Base-by-base conservation (phyloP, 2,113 vertebrate species). In the Solenodon paradoxus region DNA sequence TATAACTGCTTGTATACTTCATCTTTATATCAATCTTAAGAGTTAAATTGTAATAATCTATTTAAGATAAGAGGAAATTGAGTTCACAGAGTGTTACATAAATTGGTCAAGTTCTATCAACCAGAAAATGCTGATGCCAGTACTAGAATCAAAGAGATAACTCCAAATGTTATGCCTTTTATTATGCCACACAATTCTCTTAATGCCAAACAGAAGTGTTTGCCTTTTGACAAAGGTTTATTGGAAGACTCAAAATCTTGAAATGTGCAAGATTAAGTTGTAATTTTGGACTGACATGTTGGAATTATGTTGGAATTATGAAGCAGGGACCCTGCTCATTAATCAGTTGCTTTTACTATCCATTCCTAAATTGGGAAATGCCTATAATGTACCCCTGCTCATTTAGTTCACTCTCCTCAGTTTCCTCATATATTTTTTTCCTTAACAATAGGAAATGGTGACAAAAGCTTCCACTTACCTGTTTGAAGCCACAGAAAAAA, bases 401-500 rank as follows among this genome's bases (percentile, higher is more conserved):
- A 20, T 20, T 38, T 59, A 57, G 11, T 30, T 13, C 32, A 38
- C 57, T 59, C 22, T 59, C 12, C 81, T 45, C 8, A 15, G 24
- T 26, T 84, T 32, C 6, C 40, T 83, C 49, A 84, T 15, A 11
- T 40, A 9, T 32, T 12, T 68, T 95, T 89, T 63, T 47, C 2
- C 59, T 69, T 96, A n/a, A 38, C 49, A 82, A 69, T 4, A 98
- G 98, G 79, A 90, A 5, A 98, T 98, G 96, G 75, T 98, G 47
- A 97, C 59, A 15, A 11, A n/a, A 49, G 97, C 97, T 51, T 98
- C 98, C 24, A n/a, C 40, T 1, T 97, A 97, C 71, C 92, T 98
- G 30, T 97, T 97, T 95, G 90, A 97, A 90, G 98, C 97, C 81
- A 97, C 97, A 9, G 66, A 96, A 53, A 96, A 94, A 68, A 97